Evolutionary conservation across 2,113 vertebrate species (phyloP), one percentile per base, ranked within the genome.

Genomic region (Podiceps cristatus): DNA sequence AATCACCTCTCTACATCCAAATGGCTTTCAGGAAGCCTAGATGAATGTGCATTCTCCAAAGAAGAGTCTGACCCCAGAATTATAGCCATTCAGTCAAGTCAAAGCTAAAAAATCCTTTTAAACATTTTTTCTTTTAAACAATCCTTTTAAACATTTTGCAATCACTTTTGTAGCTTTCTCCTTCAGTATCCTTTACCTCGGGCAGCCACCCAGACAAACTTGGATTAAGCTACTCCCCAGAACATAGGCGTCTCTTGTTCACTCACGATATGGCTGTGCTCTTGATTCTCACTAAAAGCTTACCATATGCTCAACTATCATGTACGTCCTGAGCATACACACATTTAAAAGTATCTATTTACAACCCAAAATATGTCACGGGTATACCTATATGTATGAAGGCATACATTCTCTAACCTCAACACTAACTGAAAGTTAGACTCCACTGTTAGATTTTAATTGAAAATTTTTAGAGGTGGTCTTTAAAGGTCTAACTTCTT

Each of bases 261-360:
- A 53, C 13, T 87, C 35, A 42, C 3, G 8, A 3, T 17, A 85
- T 0, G 0, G 22, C 18, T 75, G 33, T n/a, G 40, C 12, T 75
- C 17, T 17, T 29, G 44, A 27, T 29, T 75, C 22, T 42, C 89
- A 78, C 13, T 53, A 42, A 83, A 90, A 49, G 12, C 10, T 56
- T 37, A 73, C 5, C n/a, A 33, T 29, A 18, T 3, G 4, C 18
- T 69, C 24, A 66, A 31, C 37, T 68, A 28, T 31, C 35, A 37
- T 4, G 20, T 28, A 67, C 0, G 0, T 59, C 28, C 22, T 67
- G 9, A 9, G 4, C 24, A 33, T 27, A 37, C 2, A 22, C 3
- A 31, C 5, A 44, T 28, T 22, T 13, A 73, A 76, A 88, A 44
- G 22, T 10, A 58, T 3, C 6, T 15, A 10, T 27, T 82, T 84